Base-by-base conservation (phyloP, 2,113 vertebrate genomes). In the Tringa solitaria region DNA sequence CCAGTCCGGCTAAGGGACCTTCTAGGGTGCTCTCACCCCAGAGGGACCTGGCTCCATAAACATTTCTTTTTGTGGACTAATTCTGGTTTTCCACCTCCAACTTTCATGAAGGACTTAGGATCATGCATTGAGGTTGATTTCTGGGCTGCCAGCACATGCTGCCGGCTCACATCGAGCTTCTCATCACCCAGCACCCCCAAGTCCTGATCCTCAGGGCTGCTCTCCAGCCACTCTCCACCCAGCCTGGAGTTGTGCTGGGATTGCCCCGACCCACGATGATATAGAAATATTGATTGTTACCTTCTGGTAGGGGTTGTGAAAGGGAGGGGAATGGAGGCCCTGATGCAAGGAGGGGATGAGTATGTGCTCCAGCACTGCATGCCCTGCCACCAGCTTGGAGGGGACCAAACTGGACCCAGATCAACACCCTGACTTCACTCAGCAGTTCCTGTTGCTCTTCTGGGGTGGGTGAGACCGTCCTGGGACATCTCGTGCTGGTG, bases 351-450 rank as follows among this genome's bases (percentile, higher is more conserved):
- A 59, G 39, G 20, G 30, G 75, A 3, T 26, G 33, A 63, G 30
- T 0, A 0, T 24, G 24, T 69, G 57, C 70, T 50, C 41, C 59
- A 80, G 67, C 75, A 69, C 39, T 59, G 32, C 48, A 4, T 6
- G 57, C 85, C 57, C 57, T 79, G 33, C 17, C 46, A 50, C 46
- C 60, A 57, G 14, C 61, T 50, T 3, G 1, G 37, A 45, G 28
- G 9, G 32, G 24, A 41, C 16, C 39, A 28, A 32, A 18, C 5
- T n/a, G 46, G 23, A 59, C 10, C 46, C 43, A 27, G 39, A 39
- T 10, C 39, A 35, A 24, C 43, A 26, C 4, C 23, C 9, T 0
- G 0, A 14, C 11, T 35, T 75, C 59, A 16, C 18, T 35, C 57
- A 5, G 1, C 45, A 69, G 35, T 60, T 75, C 0, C 1, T 10